phyloP scores from a whole-genome alignment of 2,113 vertebrate genomes.

The Oryzias celebensis region DNA sequence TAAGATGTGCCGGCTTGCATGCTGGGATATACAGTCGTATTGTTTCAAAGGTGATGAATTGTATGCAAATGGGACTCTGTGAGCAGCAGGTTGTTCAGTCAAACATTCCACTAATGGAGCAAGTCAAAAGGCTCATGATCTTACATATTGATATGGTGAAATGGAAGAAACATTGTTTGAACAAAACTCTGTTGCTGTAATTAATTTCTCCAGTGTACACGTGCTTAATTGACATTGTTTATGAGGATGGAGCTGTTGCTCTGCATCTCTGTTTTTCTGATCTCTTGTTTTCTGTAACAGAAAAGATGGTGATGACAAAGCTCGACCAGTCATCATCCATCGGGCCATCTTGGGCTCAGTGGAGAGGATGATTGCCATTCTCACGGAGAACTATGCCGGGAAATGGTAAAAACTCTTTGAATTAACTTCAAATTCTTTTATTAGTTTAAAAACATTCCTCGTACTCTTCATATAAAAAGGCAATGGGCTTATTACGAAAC shows the following conservation, averaged over 20 bases:
- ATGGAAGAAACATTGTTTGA: too few species aligned
- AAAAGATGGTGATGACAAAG: slow-evolving; percentile 88
- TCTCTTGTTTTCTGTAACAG: slow-evolving; percentile 61
- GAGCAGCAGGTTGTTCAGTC: slow-evolving; percentile 2
- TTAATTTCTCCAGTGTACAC: too few species aligned
- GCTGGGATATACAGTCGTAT: background rate
- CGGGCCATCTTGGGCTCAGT: slow-evolving; percentile 91
- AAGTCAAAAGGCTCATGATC: too few species aligned
- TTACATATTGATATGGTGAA: too few species aligned
- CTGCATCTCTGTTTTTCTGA: background rate
- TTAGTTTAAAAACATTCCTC: too few species aligned
- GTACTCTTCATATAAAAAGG: too few species aligned
- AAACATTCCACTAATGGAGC: too few species aligned
- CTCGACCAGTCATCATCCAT: slow-evolving; percentile 92
- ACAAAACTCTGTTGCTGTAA: too few species aligned
- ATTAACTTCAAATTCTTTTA: too few species aligned
- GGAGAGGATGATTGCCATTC: slow-evolving; percentile 95
- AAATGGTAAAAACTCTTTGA: slow-evolving; percentile 82
- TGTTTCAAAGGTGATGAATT: slow-evolving; percentile 3
- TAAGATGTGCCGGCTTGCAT: slow-evolving; percentile 3
- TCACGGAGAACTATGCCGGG: slow-evolving; percentile 91
- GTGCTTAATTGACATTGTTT: background rate
- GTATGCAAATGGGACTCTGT: slow-evolving; percentile 4
- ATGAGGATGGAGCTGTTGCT: background rate
- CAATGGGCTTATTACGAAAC: too few species aligned